These are phyloP conservation scores for Phragmatobia fuliginosa DNA, from an alignment of 2,888 invertebrate genomes.

Conservation along the genomic window DNA sequence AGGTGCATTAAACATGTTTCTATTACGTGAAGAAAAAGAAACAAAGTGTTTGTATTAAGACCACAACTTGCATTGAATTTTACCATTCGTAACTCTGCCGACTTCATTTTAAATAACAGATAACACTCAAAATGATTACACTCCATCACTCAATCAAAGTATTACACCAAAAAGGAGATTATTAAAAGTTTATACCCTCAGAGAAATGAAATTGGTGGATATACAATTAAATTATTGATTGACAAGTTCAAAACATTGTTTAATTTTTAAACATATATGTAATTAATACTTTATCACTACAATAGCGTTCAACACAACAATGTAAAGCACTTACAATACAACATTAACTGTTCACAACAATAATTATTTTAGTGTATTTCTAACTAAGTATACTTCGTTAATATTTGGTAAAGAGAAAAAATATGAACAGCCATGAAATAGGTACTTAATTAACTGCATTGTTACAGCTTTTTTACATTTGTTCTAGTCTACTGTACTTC, in stretches of 20 bases:
- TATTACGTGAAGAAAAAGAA: not conserved
- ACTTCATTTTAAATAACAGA: not conserved
- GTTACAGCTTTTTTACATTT: conserved; percentile 54
- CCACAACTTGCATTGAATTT: conserved; percentile 7
- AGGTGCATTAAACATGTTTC: not conserved
- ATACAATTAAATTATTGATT: not conserved
- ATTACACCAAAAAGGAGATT: not conserved
- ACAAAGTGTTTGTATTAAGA: not conserved
- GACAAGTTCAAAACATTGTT: not conserved
- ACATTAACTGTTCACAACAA: not conserved
- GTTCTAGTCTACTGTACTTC: conserved; percentile 14
- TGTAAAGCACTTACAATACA: not conserved
- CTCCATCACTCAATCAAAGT: not conserved
- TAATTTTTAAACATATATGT: not conserved
- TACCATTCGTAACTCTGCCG: not conserved
- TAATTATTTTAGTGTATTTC: not conserved
- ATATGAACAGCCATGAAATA: conserved; percentile 41
- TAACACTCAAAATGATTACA: too few relatives aligned
- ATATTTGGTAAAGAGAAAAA: conserved; percentile 38
- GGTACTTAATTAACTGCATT: conserved; percentile 30
- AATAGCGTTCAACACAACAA: not conserved
- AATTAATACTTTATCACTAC: conserved; percentile 1
- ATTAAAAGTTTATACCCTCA: not conserved
- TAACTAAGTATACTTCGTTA: not conserved
- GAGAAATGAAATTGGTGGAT: not conserved